Evolutionary conservation across 1,140 invertebrate genomes (phyloP).

Genomic region (Drosophila nasuta): DNA sequence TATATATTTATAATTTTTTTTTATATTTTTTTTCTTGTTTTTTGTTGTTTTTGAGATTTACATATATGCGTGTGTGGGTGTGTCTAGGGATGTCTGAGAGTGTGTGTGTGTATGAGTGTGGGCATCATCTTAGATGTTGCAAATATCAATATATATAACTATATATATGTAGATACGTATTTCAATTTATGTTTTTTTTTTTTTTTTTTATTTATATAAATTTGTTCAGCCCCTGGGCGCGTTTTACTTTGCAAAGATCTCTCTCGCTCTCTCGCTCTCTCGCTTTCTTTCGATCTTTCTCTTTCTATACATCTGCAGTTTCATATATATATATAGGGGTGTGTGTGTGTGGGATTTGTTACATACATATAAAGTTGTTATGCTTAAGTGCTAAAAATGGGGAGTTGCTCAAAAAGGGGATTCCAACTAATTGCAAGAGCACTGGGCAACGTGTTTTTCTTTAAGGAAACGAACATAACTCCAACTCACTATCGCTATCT

Average conservation of each 20-base stretch:
- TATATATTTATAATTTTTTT: slow-evolving; percentile 30
- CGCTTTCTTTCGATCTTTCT: slow-evolving; percentile 13
- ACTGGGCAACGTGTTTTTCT: slow-evolving; percentile 39
- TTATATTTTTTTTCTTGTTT: slow-evolving; percentile 13
- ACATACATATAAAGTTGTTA: slow-evolving; percentile 41
- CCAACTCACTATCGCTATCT: background rate
- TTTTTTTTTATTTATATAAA: slow-evolving; percentile 28
- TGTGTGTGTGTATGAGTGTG: slow-evolving; percentile 31
- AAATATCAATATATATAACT: slow-evolving; percentile 51
- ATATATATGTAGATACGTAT: slow-evolving; percentile 41
- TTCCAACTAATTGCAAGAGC: slow-evolving; percentile 47
- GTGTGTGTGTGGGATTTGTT: slow-evolving; percentile 17
- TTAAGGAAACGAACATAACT: slow-evolving; percentile 36
- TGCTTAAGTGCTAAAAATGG: slow-evolving; percentile 43
- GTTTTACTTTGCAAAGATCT: slow-evolving; percentile 10
- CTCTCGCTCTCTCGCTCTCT: slow-evolving; percentile 1
- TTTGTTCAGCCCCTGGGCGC: slow-evolving; percentile 30
- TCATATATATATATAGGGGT: slow-evolving; percentile 17
- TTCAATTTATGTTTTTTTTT: too few relatives aligned
- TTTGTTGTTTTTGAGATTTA: slow-evolving; percentile 16
- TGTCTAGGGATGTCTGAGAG: background rate
- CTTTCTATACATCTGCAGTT: slow-evolving; percentile 21
- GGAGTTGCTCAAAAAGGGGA: slow-evolving; percentile 16
- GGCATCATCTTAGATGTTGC: slow-evolving; percentile 79
- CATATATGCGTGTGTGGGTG: slow-evolving; percentile 27